Conservation (phyloP, 2,797 vertebrate genomes). For the Pitangus sulphuratus region DNA sequence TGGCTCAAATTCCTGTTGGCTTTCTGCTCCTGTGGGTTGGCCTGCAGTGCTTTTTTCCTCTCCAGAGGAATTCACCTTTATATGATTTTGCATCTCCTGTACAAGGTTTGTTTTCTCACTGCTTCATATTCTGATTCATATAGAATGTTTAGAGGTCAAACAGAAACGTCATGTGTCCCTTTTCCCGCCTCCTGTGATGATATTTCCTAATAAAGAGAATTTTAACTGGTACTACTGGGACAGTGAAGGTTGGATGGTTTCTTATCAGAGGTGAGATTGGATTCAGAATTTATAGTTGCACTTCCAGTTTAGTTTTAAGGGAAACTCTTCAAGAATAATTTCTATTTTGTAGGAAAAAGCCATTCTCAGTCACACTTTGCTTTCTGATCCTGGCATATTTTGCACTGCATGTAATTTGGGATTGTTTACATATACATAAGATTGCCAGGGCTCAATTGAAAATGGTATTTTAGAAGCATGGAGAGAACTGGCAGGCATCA, state of each 20-base stretch:
- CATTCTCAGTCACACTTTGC: neutral
- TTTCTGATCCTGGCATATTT: neutral
- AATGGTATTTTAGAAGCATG: constrained; percentile 10
- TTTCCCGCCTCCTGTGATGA: neutral
- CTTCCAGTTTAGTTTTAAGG: neutral
- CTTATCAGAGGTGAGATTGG: neutral
- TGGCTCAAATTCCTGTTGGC: accelerated
- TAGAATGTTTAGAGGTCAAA: neutral
- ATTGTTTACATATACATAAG: neutral
- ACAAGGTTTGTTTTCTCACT: neutral
- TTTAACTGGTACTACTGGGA: neutral
- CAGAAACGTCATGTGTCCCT: neutral
- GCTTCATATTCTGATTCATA: neutral
- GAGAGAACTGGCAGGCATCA: constrained; percentile 10
- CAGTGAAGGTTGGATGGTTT: neutral
- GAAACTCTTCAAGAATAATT: neutral
- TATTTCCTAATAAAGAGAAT: neutral
- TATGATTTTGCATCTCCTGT: neutral
- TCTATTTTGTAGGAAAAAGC: neutral
- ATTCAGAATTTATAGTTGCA: neutral
- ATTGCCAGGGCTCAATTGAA: neutral
- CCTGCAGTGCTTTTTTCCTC: neutral
- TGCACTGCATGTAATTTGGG: neutral
- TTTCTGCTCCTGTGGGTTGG: neutral
- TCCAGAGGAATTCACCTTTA: neutral